Base-by-base conservation (phyloP, 2,888 invertebrate species). In the Ochropleura plecta region DNA sequence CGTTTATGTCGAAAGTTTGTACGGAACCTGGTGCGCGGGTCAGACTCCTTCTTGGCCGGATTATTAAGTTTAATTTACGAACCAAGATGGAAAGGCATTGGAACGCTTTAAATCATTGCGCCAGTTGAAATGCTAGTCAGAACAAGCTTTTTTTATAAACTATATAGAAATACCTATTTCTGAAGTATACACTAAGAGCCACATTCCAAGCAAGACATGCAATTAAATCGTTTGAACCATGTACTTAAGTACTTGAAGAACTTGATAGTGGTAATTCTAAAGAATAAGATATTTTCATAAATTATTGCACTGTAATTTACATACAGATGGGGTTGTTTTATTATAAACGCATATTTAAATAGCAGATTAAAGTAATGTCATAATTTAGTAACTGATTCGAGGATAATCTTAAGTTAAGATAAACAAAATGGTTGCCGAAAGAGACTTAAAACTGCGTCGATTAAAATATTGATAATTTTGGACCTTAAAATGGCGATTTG, bases 301-400 rank as follows among this genome's bases (percentile, higher is more conserved):
- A n/a, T 64, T 20, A 74, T 62, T 57, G 62, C 48, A 48, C 40
- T 40, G 49, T 12, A 57, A 74, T 67, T 57, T n/a, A 59, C 30
- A 68, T 40, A n/a, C 30, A 62, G 18, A 55, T 79, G 8, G 14
- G 18, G 5, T 30, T 48, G 30, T 30, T 18, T 64, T 51, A 40
- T 75, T 68, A 64, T 59, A 81, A 68, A 81, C 76, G 76, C 18
- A 59, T 81, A 80, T 78, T 80, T 78, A 74, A 80, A 51, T 16
- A 57, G 16, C 74, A 74, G 62, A 78, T 80, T 66, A 55, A 57
- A 57, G 1, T 57, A 48, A 75, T 46, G 18, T 20, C n/a, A 63
- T 74, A 66, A 80, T 55, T 78, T 40, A 57, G 63, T 57, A 64
- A 42, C 30, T 64, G 7, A 75, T 64, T 64, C 30, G n/a, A n/a